Evolutionary conservation across 2,113 vertebrate species (phyloP).

Genomic region (Lethenteron reissneri): DNA sequence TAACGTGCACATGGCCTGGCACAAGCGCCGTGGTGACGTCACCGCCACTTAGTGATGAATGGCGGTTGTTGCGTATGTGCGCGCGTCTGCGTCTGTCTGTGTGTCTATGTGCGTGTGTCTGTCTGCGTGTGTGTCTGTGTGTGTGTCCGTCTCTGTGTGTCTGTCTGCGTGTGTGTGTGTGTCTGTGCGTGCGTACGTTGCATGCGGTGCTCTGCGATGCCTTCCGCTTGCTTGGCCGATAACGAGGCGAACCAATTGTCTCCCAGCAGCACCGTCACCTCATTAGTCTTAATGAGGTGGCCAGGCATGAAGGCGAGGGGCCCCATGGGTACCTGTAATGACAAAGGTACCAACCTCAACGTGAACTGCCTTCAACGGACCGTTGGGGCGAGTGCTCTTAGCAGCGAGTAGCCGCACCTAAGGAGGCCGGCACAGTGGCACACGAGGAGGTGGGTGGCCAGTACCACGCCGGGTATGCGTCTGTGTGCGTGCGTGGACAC

Average conservation of each 20-base stretch:
- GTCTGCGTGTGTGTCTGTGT: too few relatives aligned
- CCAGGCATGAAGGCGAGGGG: slow-evolving; percentile 93
- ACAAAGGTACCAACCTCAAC: slow-evolving; percentile 11
- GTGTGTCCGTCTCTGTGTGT: too few relatives aligned
- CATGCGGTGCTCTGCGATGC: slow-evolving; percentile 63
- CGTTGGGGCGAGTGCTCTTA: slow-evolving; percentile 17
- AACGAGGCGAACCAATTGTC: slow-evolving; percentile 97
- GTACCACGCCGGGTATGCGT: neutral
- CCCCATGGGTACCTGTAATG: slow-evolving; percentile 63
- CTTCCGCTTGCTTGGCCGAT: slow-evolving; percentile 63
- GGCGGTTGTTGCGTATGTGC: too few relatives aligned
- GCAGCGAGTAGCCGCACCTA: slow-evolving; percentile 16
- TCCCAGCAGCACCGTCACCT: slow-evolving; percentile 70
- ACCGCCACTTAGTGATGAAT: too few relatives aligned
- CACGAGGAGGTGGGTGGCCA: slow-evolving; percentile 6
- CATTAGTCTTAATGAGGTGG: slow-evolving; percentile 74
- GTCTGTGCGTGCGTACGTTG: slow-evolving; percentile 34
- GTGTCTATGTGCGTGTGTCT: too few relatives aligned
- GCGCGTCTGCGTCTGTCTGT: too few relatives aligned
- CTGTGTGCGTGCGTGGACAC: slow-evolving; percentile 13
- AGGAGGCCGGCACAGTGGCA: slow-evolving; percentile 12
- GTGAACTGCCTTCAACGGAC: slow-evolving; percentile 16
- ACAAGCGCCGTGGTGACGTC: too few relatives aligned
- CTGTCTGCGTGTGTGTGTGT: too few relatives aligned
- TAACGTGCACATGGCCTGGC: too few relatives aligned